Base-by-base conservation (phyloP, 1,140 invertebrate genomes). In the Drosophila bifasciata region DNA sequence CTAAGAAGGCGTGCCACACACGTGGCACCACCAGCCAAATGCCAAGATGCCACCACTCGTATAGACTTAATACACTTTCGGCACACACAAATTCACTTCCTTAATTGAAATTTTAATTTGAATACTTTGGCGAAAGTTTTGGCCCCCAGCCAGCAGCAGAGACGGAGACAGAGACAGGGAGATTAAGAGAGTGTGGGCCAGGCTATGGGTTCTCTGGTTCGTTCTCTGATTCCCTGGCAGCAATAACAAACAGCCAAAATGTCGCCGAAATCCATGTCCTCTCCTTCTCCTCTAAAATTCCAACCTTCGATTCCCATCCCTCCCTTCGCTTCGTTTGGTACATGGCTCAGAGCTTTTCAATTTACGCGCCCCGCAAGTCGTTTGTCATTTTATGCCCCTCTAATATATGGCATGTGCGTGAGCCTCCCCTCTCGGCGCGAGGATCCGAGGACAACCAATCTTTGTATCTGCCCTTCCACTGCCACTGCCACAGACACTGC, bases 61-160 rank as follows among this genome's bases (percentile, higher is more conserved):
- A 88, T 83, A 88, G 83, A 88, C 83, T 88, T 89, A 85, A 85
- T 85, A 85, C 81, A 88, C 83, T 88, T 89, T 88, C 84, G 75
- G 78, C 83, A 53, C 67, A 84, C 85, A 88, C 79, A 88, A 88
- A 88, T 88, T 88, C 84, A 89, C 84, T 88, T 89, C 84, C 84
- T 79, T 88, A 88, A 88, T 88, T 88, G 84, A 88, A 88, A 88
- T 89, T 88, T 88, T 88, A 89, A 88, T 88, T 89, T 88, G 84
- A 88, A 88, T 88, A 88, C 84, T 88, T 88, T 88, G 84, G 72
- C 84, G 76, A 88, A 88, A 86, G 74, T 88, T 86, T 88, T 88
- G 78, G 83, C 81, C 79, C 74, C 76, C 77, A 85, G 73, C 81
- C 81, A 85, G 59, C 43, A 51, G 46, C 23, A 25, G 15, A 39